Evolutionary conservation across 2,888 invertebrate species (phyloP), one percentile per base, ranked within the genome.

Genomic region (Taphrorychus bicolor): DNA sequence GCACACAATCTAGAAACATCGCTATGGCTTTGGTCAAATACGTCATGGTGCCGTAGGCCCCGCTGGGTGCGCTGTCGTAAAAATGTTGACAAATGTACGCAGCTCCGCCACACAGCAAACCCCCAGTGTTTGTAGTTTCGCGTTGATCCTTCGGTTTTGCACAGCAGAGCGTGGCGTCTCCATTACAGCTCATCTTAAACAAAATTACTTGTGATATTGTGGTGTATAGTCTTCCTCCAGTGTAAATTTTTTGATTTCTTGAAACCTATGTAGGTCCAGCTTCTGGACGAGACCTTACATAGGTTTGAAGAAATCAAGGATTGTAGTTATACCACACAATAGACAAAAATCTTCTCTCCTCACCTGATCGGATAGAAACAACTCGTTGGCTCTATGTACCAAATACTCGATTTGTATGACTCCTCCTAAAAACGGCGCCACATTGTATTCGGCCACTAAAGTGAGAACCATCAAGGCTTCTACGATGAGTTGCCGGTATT

Each of bases 11-110:
- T 19, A 94, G 85, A 45, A 91, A 85, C 0, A 87, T 85, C 42
- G 93, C 93, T 1, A 93, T 89, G 2, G 94, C 93, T 73, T 94
- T 87, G 42, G 95, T 92, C 76, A 99, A 87, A 79, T 98, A 98
- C 0, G 97, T 96, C 94, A 98, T 98, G 53, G 98, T 98, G 70
- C 99, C 99, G 83, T 89, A 97, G 77, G 94, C 92, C 69, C 99
- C 99, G 81, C 97, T 97, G 1, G 99, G 98, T 18, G 99, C 98
- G 81, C 94, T 95, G 84, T 99, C 98, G 82, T 97, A 98, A 81
- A 99, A 92, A 82, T 97, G 96, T 82, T 95, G 93, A 82, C 98
- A 98, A 71, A 99, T 93, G 74, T 93, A 94, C 0, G 95, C 96
- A 22, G 97, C 95, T 59, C 98, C 98, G 59, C 94, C 93, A 81